These are phyloP conservation scores for Tenthredo livida DNA, from an alignment of 2,888 invertebrate genomes.

Conservation along the genomic window DNA sequence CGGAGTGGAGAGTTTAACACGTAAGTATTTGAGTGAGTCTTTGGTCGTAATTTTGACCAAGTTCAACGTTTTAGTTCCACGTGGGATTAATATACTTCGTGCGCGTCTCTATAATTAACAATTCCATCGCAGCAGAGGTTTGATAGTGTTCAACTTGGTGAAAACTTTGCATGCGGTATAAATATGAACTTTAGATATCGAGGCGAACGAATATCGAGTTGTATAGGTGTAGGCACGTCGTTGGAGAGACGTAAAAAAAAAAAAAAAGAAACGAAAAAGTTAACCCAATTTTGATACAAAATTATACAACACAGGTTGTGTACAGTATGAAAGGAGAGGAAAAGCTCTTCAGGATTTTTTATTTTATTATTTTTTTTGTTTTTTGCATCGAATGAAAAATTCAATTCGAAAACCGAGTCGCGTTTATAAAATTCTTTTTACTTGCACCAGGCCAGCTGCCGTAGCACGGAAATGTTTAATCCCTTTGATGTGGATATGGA, in stretches of 20 bases:
- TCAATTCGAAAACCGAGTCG: neutral
- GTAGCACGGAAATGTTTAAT: neutral
- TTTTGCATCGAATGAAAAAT: neutral
- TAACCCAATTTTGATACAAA: neutral
- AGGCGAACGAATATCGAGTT: neutral
- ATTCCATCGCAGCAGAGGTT: neutral
- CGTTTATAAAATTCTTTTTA: slow-evolving; percentile 28
- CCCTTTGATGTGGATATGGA: slow-evolving; percentile 38
- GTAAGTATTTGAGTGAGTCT: slow-evolving; percentile 30
- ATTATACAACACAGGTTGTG: neutral
- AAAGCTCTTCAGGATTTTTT: neutral
- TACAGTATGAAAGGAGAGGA: neutral
- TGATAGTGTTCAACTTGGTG: neutral
- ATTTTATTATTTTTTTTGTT: neutral
- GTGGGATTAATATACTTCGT: slow-evolving; percentile 10
- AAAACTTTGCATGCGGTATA: slow-evolving; percentile 10
- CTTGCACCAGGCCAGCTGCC: slow-evolving; percentile 1
- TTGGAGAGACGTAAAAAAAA: neutral
- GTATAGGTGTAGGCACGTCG: neutral
- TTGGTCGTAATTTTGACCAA: slow-evolving; percentile 32
- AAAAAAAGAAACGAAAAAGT: neutral
- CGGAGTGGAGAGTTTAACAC: slow-evolving; percentile 29
- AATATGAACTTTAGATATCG: slow-evolving; percentile 22
- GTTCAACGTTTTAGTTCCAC: slow-evolving; percentile 17
- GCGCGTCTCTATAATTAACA: slow-evolving; percentile 9